Percentiles rank a stretch among this genome's conserved stretches.
Evolutionary conservation across 2,888 invertebrate species (phyloP).

Genomic region (Lasioglossum lativentre): DNA sequence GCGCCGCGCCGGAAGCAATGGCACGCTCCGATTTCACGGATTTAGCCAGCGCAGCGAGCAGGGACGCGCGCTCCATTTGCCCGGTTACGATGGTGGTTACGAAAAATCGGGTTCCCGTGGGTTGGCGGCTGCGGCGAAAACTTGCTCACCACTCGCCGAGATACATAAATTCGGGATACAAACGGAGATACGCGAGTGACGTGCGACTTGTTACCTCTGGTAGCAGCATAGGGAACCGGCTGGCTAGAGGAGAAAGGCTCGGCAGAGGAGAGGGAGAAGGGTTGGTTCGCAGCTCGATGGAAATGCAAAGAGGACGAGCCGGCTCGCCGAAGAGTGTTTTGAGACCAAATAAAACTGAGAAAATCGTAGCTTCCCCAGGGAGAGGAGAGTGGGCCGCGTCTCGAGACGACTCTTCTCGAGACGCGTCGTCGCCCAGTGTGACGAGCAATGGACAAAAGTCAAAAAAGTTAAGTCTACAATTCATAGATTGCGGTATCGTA

Average conservation of each 20-base stretch:
- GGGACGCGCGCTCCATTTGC: conserved; percentile 55
- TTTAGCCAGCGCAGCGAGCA: background rate
- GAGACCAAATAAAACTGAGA: conserved; percentile 67
- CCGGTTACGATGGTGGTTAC: background rate
- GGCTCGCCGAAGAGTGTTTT: conserved; percentile 64
- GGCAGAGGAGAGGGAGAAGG: background rate
- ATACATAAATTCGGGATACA: conserved; percentile 66
- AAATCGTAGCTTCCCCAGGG: conserved; percentile 53
- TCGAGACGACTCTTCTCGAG: conserved; percentile 44
- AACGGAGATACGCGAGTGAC: conserved; percentile 62
- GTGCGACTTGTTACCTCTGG: conserved; percentile 59
- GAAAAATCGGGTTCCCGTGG: conserved; percentile 27
- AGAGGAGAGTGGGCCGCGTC: conserved; percentile 5
- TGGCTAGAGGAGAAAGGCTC: background rate
- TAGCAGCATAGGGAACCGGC: background rate
- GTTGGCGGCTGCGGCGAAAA: conserved; percentile 33
- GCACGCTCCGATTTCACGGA: background rate
- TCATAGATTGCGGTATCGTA: too few relatives aligned
- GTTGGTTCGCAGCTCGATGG: conserved; percentile 43
- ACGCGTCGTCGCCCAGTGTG: background rate
- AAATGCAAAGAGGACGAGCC: conserved; percentile 56
- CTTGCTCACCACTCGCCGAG: conserved; percentile 31
- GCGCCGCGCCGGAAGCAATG: conserved; percentile 7
- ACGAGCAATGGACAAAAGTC: too few relatives aligned
- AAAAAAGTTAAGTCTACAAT: too few relatives aligned